These are phyloP conservation scores for Ceratotherium simum DNA, from an alignment of 2,113 vertebrate species.

Conservation along the genomic window DNA sequence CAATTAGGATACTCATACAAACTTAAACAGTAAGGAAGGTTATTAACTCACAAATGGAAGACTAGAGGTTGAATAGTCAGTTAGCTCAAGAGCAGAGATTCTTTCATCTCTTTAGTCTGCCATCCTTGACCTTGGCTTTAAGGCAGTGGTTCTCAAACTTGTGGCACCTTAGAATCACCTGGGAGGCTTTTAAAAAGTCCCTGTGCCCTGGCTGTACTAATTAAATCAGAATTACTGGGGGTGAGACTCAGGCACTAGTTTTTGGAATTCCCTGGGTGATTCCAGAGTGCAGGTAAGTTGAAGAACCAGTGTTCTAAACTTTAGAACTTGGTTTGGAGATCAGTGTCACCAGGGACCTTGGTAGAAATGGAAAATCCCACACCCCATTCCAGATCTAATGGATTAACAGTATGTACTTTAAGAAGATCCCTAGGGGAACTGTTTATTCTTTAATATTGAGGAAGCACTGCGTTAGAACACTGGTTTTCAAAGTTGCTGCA, in stretches of 20 bases:
- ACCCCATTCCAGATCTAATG: background rate
- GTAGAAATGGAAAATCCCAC: background rate
- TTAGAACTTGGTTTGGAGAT: background rate
- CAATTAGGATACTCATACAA: background rate
- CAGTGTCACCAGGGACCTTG: background rate
- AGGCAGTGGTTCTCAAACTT: background rate
- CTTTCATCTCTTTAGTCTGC: background rate
- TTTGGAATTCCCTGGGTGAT: background rate
- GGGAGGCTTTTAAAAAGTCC: background rate
- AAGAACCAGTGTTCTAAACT: background rate
- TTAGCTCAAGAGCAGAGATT: background rate
- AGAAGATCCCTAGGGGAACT: background rate
- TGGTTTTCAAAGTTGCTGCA: background rate
- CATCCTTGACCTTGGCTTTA: background rate
- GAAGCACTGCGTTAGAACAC: background rate
- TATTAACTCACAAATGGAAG: background rate
- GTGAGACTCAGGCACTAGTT: background rate
- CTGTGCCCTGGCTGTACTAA: too few relatives aligned
- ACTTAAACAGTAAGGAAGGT: background rate
- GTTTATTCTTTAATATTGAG: background rate
- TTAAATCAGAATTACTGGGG: background rate
- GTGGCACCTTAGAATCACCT: background rate
- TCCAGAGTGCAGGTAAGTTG: background rate
- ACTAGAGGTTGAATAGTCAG: background rate
- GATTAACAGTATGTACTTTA: background rate